Percentiles rank a stretch among this genome's conserved stretches.
These are phyloP conservation scores for Antitype chi DNA, from an alignment of 2,888 invertebrate genomes.

Conservation along the genomic window DNA sequence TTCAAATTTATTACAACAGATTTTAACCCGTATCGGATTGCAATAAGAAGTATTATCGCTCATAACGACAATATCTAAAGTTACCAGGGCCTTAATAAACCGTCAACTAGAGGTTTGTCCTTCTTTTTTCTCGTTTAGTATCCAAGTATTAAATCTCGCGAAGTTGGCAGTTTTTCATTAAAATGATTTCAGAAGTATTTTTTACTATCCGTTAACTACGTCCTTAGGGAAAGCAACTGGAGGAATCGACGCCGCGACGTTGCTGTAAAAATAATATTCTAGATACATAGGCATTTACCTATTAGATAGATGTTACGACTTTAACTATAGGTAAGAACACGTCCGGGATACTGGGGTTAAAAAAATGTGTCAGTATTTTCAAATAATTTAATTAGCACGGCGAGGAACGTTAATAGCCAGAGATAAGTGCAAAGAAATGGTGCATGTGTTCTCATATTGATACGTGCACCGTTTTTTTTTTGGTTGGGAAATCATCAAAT, in stretches of 20 bases:
- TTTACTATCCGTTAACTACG: slow-evolving; percentile 17
- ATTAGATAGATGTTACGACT: background rate
- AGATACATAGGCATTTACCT: slow-evolving; percentile 1
- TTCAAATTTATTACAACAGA: too few relatives aligned
- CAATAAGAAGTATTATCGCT: too few relatives aligned
- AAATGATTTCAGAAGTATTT: slow-evolving; percentile 7
- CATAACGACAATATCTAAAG: too few relatives aligned
- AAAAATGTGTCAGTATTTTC: background rate
- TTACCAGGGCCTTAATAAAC: background rate
- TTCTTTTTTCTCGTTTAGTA: background rate
- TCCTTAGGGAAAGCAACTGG: slow-evolving; percentile 16
- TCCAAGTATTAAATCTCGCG: background rate
- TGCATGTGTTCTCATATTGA: background rate
- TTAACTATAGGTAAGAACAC: background rate
- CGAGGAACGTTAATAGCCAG: too few relatives aligned
- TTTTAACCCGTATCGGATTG: too few relatives aligned
- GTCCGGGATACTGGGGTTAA: background rate
- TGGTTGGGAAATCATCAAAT: too few relatives aligned
- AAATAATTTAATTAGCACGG: background rate
- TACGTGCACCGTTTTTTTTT: too few relatives aligned
- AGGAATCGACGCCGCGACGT: background rate
- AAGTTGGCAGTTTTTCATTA: slow-evolving; percentile 29
- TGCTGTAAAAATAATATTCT: slow-evolving; percentile 11
- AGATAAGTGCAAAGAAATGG: background rate
- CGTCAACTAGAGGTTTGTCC: background rate